A percentile compares a stretch with the other conserved stretches of the same genome.
Conservation (phyloP, 1,140 invertebrate genomes). For the Drosophila ohnishii region DNA sequence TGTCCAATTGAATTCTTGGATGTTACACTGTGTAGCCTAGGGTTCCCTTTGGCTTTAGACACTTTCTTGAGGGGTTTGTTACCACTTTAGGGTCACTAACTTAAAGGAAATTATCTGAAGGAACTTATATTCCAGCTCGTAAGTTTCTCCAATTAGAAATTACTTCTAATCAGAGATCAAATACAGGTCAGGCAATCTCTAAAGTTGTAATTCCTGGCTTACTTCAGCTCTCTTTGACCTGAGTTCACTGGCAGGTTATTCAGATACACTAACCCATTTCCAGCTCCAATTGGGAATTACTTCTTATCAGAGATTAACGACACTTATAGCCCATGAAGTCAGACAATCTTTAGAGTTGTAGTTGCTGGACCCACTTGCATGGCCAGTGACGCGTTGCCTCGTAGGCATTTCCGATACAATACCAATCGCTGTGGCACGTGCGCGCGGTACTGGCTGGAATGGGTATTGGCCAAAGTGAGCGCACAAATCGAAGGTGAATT, state of each 20-base stretch:
- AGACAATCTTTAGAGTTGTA: background rate
- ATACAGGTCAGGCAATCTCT: no score
- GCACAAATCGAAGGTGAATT: background rate
- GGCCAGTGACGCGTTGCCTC: conserved; percentile 22
- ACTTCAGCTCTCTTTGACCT: no score
- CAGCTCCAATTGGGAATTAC: no score
- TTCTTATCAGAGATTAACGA: background rate
- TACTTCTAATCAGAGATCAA: no score
- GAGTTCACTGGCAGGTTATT: no score
- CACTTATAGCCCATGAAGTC: background rate
- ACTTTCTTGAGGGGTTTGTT: background rate
- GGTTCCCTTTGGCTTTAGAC: background rate
- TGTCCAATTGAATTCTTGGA: conserved; percentile 53
- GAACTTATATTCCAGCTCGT: no score
- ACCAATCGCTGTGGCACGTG: conserved; percentile 25
- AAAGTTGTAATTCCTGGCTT: no score
- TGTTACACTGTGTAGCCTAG: background rate
- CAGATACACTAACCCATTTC: conserved; percentile 1
- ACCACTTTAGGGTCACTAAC: no score
- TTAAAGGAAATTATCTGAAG: no score
- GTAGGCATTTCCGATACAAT: conserved; percentile 67
- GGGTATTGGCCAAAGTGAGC: conserved; percentile 2
- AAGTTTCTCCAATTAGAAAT: no score
- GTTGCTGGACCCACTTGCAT: conserved; percentile 19
- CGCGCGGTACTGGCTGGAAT: conserved; percentile 37